These are phyloP conservation scores for Nyctibius bracteatus DNA, from an alignment of 2,113 vertebrate species.

Conservation along the genomic window DNA sequence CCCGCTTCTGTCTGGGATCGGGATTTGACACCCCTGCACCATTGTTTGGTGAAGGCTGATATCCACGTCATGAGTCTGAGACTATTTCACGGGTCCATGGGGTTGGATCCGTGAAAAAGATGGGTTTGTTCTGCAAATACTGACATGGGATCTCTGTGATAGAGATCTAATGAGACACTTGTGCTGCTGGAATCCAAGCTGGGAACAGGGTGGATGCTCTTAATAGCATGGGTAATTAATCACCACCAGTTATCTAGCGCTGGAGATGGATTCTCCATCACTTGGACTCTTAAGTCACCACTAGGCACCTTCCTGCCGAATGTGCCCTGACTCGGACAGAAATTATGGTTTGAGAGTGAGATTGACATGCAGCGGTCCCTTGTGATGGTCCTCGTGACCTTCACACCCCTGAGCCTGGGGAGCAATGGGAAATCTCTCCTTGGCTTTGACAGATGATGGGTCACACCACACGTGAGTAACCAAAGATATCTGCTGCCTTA, in stretches of 20 bases:
- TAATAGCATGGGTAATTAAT: not conserved
- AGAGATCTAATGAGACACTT: not conserved
- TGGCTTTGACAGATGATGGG: not conserved
- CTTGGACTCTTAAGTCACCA: not conserved
- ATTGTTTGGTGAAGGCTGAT: fast-evolving
- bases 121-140: not conserved
- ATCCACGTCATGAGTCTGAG: fast-evolving
- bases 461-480: not conserved
- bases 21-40: not conserved
- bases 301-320: not conserved
- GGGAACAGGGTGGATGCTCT: not conserved
- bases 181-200: not conserved
- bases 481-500: not conserved
- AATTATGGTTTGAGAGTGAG: fast-evolving
- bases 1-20: fast-evolving
- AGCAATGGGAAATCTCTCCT: not conserved
- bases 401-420: not conserved
- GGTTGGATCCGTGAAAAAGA: no score
- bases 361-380: fast-evolving
- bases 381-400: not conserved
- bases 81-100: not conserved
- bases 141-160: fast-evolving
- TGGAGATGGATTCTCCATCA: not conserved
- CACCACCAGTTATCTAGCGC: not conserved
- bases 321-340: not conserved